Evolutionary conservation across 2,888 invertebrate genomes (phyloP).

Genomic region (Patella depressa): DNA sequence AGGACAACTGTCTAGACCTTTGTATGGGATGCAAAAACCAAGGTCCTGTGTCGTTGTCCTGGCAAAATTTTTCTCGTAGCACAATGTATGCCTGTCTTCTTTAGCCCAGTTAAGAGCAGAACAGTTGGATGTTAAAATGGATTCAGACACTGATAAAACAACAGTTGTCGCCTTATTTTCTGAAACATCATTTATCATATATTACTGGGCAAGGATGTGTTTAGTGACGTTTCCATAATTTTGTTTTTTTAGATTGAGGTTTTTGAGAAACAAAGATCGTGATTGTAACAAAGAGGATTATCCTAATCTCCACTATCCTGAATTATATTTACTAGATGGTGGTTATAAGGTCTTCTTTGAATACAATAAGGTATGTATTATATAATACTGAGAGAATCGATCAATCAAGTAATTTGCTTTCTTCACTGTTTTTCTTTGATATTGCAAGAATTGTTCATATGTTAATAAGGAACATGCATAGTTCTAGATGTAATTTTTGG

Average conservation of each 20-base stretch:
- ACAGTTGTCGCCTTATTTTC: no score
- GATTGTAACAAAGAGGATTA: conserved; percentile 85
- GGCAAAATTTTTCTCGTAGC: no score
- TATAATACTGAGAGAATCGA: no score
- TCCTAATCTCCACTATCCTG: conserved; percentile 90
- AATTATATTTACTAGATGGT: conserved; percentile 92
- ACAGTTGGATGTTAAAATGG: no score
- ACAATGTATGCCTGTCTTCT: no score
- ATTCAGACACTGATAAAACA: no score
- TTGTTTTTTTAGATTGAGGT: conserved; percentile 78
- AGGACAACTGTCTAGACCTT: no score
- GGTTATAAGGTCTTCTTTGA: conserved; percentile 90
- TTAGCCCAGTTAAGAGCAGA: no score
- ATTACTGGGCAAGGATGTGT: no score
- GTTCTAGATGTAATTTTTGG: not conserved
- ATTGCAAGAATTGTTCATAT: not conserved
- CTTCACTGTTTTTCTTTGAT: not conserved
- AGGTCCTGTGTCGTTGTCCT: no score
- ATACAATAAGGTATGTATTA: conserved; percentile 71
- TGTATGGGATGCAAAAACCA: no score
- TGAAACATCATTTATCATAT: no score
- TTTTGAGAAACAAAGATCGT: conserved; percentile 87
- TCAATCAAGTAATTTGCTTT: not conserved
- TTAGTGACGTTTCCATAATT: conserved; percentile 46
- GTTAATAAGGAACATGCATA: conserved; percentile 18